Percentiles rank a stretch among this genome's conserved stretches.
Evolutionary conservation across 2,797 vertebrate species (phyloP).

Genomic region (Pitangus sulphuratus): DNA sequence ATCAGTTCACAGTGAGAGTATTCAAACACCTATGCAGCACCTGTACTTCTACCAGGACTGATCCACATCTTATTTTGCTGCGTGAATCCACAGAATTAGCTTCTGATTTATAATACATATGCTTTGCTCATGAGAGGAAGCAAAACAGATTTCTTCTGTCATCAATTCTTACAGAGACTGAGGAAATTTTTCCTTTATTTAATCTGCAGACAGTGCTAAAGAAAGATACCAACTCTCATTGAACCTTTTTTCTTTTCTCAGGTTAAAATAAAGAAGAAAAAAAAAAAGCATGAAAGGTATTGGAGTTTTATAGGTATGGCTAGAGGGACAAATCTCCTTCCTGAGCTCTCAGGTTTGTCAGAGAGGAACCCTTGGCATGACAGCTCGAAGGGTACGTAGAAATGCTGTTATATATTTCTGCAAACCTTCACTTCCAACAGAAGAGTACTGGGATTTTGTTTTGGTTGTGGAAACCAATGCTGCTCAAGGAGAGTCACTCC

Average conservation of each 20-base stretch:
- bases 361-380: background rate
- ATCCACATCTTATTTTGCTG: background rate
- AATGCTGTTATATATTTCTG: background rate
- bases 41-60: background rate
- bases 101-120: background rate
- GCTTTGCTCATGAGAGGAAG: background rate
- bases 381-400: background rate
- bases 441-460: background rate
- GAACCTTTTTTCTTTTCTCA: background rate
- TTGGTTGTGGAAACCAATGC: background rate
- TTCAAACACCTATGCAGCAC: background rate
- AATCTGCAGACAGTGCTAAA: background rate
- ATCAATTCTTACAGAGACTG: background rate
- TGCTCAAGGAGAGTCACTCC: background rate
- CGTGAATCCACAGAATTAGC: background rate
- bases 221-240: background rate
- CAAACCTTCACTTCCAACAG: background rate
- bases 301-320: background rate
- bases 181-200: background rate
- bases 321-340: background rate
- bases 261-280: background rate
- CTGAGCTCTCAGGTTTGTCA: background rate
- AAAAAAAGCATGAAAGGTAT: background rate
- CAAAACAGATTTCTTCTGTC: background rate
- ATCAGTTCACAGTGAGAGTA: background rate